phyloP scores from a whole-genome alignment of 1,140 invertebrate species.

The Fopius arisanus region DNA sequence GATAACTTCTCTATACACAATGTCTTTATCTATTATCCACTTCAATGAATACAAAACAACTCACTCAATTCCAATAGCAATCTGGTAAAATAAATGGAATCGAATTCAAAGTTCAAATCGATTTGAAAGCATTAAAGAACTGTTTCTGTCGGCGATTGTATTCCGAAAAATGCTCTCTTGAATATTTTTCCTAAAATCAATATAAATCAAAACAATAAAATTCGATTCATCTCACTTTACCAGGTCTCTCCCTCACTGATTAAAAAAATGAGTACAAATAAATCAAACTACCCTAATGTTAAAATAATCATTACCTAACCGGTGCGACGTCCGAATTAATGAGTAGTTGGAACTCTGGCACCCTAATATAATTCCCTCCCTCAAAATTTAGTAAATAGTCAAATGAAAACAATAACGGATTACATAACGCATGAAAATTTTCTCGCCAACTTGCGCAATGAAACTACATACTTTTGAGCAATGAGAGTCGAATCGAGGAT shows the following conservation, averaged over 20 bases:
- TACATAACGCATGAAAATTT: neutral
- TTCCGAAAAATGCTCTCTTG: too few relatives aligned
- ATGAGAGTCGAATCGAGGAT: neutral
- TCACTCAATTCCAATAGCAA: too few relatives aligned
- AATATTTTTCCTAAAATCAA: too few relatives aligned
- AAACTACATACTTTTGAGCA: constrained; percentile 1
- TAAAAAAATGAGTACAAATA: neutral
- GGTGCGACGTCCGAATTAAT: neutral
- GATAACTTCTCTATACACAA: constrained; percentile 2
- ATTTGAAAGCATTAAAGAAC: too few relatives aligned
- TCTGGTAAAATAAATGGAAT: too few relatives aligned
- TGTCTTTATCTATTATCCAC: neutral
- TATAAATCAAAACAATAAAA: too few relatives aligned
- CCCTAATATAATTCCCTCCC: neutral
- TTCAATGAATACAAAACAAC: neutral
- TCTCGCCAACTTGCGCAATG: neutral
- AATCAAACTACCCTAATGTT: neutral
- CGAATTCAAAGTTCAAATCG: too few relatives aligned
- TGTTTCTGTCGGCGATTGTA: too few relatives aligned
- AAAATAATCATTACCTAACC: constrained; percentile 5
- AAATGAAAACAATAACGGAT: neutral
- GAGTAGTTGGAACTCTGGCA: constrained; percentile 1
- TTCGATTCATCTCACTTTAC: too few relatives aligned
- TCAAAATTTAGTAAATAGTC: neutral
- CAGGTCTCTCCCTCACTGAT: neutral